Evolutionary conservation across 2,113 vertebrate genomes (phyloP), one percentile per base, ranked within the genome.

Genomic region (Poeciliopsis occidentalis): DNA sequence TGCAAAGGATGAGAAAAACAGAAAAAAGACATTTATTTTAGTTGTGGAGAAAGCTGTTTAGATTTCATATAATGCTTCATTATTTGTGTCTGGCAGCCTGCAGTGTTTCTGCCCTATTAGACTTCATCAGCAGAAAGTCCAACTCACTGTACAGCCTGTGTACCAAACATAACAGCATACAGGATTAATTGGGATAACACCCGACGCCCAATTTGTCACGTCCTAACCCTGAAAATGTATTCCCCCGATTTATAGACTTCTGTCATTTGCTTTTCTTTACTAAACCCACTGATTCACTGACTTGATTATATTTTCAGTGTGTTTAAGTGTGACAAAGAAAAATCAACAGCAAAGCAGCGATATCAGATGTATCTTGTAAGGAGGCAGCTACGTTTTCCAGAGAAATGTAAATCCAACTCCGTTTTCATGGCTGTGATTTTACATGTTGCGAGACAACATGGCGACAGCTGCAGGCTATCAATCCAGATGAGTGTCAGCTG

Each of bases 401-500:
- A 47, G 44, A 4, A 57, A 19, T 10, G 51, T n/a, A 57, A n/a
- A 57, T 24, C 51, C 51, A 57, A n/a, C 24, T 57, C 8, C 24
- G 24, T n/a, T 8, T 3, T 8, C 5, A n/a, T n/a, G 24, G 51
- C 7, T 24, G n/a, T 57, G 7, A 57, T 10, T 11, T 57, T 57
- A n/a, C 44, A 41, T 22, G 17, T 51, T 51, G 17, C 44, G 4
- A 63, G 60, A 57, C 19, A 54, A 32, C 51, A 54, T 64, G 47
- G 32, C 26, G 54, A 67, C 79, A 81, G 85, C 80, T 81, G 82
- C 1, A 2, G 41, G 11, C 31, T 62, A 66, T 26, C 77, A 37
- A 78, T 78, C 60, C 64, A 71, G 67, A 70, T 63, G 4, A 15
- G 67, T 60, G 64, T 73, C 71, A 73, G 82, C 34, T 83, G 78